A percentile compares a stretch with the other conserved stretches of the same genome.
Conservation (phyloP, 1,140 invertebrate species). For the Drosophila ambigua region DNA sequence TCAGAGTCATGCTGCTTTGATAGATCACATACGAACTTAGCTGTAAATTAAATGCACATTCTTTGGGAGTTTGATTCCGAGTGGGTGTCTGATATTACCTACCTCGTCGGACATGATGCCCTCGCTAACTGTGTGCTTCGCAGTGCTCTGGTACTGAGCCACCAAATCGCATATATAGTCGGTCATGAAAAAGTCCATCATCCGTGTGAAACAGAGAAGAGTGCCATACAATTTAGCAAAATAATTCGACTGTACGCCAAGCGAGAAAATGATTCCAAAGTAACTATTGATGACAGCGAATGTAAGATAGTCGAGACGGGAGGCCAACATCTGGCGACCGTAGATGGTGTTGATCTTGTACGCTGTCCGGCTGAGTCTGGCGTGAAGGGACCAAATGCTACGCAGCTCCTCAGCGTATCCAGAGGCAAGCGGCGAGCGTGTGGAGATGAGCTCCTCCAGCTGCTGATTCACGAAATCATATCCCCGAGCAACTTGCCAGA, state of each 20-base stretch:
- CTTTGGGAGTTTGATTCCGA: too few relatives aligned
- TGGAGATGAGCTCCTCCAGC: neutral
- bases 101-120: conserved; percentile 31
- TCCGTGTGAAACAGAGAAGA: conserved; percentile 2
- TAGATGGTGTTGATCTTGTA: conserved; percentile 36
- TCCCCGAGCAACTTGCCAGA: conserved; percentile 40
- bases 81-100: too few relatives aligned
- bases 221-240: neutral
- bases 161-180: conserved; percentile 51
- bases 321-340: conserved; percentile 26
- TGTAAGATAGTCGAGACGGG: conserved; percentile 38
- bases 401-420: neutral
- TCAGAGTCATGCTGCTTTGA: neutral
- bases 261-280: conserved; percentile 26
- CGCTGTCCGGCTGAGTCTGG: conserved; percentile 2
- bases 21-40: conserved; percentile 23
- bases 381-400: conserved; percentile 38
- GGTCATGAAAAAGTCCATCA: conserved; percentile 39
- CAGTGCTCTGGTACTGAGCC: conserved; percentile 14
- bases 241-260: neutral
- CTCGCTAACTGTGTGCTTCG: conserved; percentile 14
- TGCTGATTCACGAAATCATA: conserved; percentile 27
- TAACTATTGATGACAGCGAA: conserved; percentile 28
- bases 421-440: neutral
- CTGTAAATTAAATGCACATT: neutral